Base-by-base conservation (phyloP, 1,140 invertebrate species). In the Macrosteles quadrilineatus region DNA sequence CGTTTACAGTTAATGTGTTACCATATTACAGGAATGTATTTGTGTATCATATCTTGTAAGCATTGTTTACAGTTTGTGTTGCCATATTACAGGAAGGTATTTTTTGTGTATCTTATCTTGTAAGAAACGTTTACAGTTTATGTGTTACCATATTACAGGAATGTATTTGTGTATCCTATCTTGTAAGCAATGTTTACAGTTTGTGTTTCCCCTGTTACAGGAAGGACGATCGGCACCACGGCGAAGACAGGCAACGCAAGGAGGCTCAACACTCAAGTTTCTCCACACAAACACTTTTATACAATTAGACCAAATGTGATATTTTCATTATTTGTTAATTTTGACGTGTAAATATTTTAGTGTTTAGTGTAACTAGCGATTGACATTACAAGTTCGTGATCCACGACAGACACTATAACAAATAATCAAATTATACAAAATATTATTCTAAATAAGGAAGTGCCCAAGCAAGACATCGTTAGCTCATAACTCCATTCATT, bases 381-480 rank as follows among this genome's bases (percentile, higher is more conserved):
- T 66, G 23, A 43, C 55, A 59, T 59, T 59, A 6, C n/a, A 29
- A 59, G 47, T 50, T 50, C 55, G 12, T 6, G 6, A 59, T 11
- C 21, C 11, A 59, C 55, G 27, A 59, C 55, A 59, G 27, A 59
- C 27, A 59, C 32, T 43, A 43, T 45, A 66, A 45, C 40, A 64
- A 25, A 43, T 66, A 43, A 43, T 43, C 63, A 66, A 66, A 66
- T 66, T 66, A 66, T 43, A 66, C 63, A 66, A 66, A n/a, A 66
- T 66, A 66, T 66, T 66, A 66, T 66, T 66, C 63, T 66, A 66
- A 66, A 66, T 66, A 43, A 66, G 63, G 43, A 66, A 66, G 63
- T 66, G 63, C 63, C 63, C 63, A n/a, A 43, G 40, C 63, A 11
- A 21, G 27, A 59, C 55, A 9, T 36, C 32, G 32, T 21, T n/a